Evolutionary conservation across 2,113 vertebrate genomes (phyloP), one percentile per base, ranked within the genome.

Genomic region (Seriola aureovittata): DNA sequence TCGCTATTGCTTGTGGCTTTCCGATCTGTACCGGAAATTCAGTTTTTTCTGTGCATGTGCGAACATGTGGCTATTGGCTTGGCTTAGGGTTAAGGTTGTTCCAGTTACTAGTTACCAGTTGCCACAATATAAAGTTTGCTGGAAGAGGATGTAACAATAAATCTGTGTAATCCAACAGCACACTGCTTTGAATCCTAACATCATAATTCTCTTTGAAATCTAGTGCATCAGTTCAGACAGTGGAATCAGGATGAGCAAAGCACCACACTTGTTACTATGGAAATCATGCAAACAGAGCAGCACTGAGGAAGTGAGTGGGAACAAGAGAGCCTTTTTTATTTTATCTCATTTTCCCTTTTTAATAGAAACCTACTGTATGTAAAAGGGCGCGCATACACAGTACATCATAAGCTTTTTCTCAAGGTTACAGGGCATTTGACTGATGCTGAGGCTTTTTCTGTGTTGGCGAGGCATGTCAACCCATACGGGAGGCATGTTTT

Each of bases 191-290:
- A 71, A 58, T 74, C 21, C 19, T 14, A 58, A 65, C 32, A 58
- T 75, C 8, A 54, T 52, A 19, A 42, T 44, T 67, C 36, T 71
- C 50, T 77, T 71, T 69, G 59, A 82, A 68, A 75, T 42, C 77
- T 16, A 57, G 16, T 71, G 70, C 52, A 75, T 82, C 62, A 82
- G 63, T 34, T 84, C 34, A 83, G 73, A 68, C 78, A 83, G 40
- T 52, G 66, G 69, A 75, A 84, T 81, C 78, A 78, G 54, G 60
- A 81, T 23, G 29, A 69, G 85, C 60, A 82, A 75, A 87, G 25
- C 59, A 46, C 64, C 73, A 69, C 36, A 68, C 77, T 65, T 90
- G 93, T 94, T 93, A 58, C 89, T 86, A 89, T 91, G 75, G 92
- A 88, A 84, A 93, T 78, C 32, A 65, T 71, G 86, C 60, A 91